Evolutionary conservation across 2,113 vertebrate species (phyloP).

Genomic region (Ancistrus triradiatus): DNA sequence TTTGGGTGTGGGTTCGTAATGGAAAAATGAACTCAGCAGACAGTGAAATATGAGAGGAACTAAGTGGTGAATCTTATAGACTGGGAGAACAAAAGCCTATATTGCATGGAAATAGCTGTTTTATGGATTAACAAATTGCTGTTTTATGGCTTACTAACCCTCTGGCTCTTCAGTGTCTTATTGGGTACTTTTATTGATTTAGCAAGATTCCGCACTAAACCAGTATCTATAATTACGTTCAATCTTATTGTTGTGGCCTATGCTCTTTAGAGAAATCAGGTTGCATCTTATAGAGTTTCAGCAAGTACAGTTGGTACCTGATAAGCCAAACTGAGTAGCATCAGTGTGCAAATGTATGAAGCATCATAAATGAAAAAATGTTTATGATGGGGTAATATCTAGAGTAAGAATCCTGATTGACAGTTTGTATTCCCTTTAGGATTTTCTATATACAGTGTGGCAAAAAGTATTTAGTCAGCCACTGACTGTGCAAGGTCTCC

Average conservation of each 20-base stretch:
- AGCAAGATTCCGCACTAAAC: neutral
- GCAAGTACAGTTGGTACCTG: too few relatives aligned
- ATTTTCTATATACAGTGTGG: too few relatives aligned
- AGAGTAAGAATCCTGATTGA: too few relatives aligned
- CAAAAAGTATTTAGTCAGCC: too few relatives aligned
- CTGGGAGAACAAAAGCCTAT: constrained; percentile 1
- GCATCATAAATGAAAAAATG: too few relatives aligned
- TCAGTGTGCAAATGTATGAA: too few relatives aligned
- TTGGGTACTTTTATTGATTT: constrained; percentile 10
- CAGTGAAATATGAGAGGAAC: neutral
- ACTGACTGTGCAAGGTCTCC: too few relatives aligned
- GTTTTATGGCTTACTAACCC: constrained; percentile 27
- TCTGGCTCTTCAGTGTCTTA: constrained; percentile 25
- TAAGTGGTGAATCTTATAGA: constrained; percentile 8
- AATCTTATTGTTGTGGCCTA: neutral
- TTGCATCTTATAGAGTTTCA: constrained; percentile 7
- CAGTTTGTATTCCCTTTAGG: too few relatives aligned
- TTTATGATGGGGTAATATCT: too few relatives aligned
- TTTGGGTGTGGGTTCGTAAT: neutral
- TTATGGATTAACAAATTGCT: constrained; percentile 33
- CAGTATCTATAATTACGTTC: constrained; percentile 10
- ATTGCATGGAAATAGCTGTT: constrained; percentile 14
- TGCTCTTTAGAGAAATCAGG: constrained; percentile 8
- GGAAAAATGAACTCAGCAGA: constrained; percentile 4
- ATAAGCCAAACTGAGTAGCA: too few relatives aligned